phyloP scores from a whole-genome alignment of 2,888 invertebrate genomes.

The Oscheius sp. region DNA sequence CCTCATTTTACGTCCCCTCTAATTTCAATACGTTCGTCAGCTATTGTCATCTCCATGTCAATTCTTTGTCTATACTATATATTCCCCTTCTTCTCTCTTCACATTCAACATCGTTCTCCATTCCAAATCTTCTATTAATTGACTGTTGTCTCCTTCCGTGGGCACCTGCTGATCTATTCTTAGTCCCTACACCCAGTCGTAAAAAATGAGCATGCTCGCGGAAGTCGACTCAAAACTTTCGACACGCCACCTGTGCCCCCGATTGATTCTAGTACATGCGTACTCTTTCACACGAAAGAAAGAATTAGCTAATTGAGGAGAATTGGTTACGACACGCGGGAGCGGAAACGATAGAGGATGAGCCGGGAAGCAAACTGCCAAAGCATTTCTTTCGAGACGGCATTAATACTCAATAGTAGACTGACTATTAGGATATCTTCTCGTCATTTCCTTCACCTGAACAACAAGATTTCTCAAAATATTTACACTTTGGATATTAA shows the following conservation, averaged over 20 bases:
- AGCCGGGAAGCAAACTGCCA: too few species aligned
- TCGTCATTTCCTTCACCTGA: too few species aligned
- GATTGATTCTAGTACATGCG: not conserved
- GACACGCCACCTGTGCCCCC: slow-evolving; percentile 1
- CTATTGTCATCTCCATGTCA: too few species aligned
- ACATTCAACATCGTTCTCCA: not conserved
- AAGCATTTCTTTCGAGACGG: too few species aligned
- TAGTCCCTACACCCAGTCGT: slow-evolving; percentile 15
- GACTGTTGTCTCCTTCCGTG: not conserved
- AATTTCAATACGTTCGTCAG: too few species aligned
- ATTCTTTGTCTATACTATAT: not conserved
- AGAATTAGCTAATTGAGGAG: too few species aligned
- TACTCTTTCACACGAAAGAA: not conserved
- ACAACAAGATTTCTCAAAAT: too few species aligned
- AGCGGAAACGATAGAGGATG: too few species aligned
- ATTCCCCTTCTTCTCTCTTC: not conserved
- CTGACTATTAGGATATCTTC: not conserved
- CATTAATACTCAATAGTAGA: too few species aligned
- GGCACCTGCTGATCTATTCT: slow-evolving; percentile 14
- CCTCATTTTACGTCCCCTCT: too few species aligned
- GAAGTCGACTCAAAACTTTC: slow-evolving; percentile 10
- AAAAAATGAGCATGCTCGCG: slow-evolving; percentile 19
- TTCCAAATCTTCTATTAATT: not conserved
- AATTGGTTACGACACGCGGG: too few species aligned
- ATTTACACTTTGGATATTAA: too few species aligned